Evolutionary conservation across 2,888 invertebrate genomes (phyloP), one percentile per base, ranked within the genome.

Genomic region (Chrysolina oricalcia): DNA sequence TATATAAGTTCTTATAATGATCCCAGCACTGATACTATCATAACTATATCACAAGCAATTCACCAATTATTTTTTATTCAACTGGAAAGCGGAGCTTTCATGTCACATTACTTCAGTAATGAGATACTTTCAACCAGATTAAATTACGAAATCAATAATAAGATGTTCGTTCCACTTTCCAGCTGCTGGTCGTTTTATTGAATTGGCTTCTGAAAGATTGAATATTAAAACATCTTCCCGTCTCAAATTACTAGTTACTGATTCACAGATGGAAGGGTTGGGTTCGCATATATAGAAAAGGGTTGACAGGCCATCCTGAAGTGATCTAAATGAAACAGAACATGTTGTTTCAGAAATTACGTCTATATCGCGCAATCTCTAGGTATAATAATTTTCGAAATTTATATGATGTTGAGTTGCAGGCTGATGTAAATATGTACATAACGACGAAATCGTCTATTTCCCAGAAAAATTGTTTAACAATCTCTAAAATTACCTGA

Each of bases 81-180:
- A 21, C 11, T 21, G 21, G 21, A 53, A 53, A 53, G 53, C 53
- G 10, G 13, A 53, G 19, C 53, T 0, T 53, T 19, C 21, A 2
- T 21, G 21, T 53, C 21, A 19, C 53, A 53, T 53, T 53, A 53
- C 53, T 53, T 21, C 15, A 9, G 59, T 59, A 35, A 59, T n/a
- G 9, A 11, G 59, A 59, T 59, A 59, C 35, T n/a, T 35, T 59
- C n/a, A 27, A 59, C 5, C 35, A n/a, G 27, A 59, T 59, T 35
- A 11, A 35, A 27, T 59, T 35, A 27, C 59, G 53, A 53, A 59
- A 59, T 59, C 27, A 9, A 59, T 35, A 59, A 27, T 23, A 17
- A 59, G 59, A 27, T 35, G 59, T 35, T 35, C 59, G 59, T 53
- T 27, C 59, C n/a, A 59, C 35, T 59, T 59, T 59, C 59, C 59